Percentiles rank a stretch among this genome's conserved stretches.
Conservation (phyloP, 2,888 invertebrate species). For the Agrypnus murinus region DNA sequence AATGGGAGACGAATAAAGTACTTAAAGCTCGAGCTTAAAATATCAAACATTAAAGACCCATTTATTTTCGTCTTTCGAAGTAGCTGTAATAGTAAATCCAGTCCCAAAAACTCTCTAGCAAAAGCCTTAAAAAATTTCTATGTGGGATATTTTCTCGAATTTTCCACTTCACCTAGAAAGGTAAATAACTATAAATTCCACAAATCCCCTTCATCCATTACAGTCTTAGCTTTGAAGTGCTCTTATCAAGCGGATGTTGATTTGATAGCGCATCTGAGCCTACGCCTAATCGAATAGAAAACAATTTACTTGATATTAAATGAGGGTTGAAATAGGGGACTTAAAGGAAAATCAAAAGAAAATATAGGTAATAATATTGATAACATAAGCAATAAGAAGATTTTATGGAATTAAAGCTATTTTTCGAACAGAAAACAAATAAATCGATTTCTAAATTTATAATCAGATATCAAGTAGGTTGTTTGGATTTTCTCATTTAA, state of each 20-base stretch:
- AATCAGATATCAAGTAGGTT: too few species aligned
- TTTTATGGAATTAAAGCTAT: too few species aligned
- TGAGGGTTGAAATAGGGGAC: slow-evolving; percentile 62
- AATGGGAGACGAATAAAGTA: slow-evolving; percentile 45
- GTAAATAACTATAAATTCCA: slow-evolving; percentile 63
- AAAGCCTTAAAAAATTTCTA: slow-evolving; percentile 59
- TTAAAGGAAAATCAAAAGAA: slow-evolving; percentile 42
- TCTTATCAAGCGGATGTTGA: slow-evolving; percentile 62
- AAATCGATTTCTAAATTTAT: too few species aligned
- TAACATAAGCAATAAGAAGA: slow-evolving; percentile 6
- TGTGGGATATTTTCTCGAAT: slow-evolving; percentile 53
- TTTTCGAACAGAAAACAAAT: too few species aligned
- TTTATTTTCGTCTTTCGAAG: slow-evolving; percentile 56
- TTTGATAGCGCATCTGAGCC: slow-evolving; percentile 62
- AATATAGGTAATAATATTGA: slow-evolving; percentile 47
- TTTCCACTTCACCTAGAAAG: slow-evolving; percentile 58
- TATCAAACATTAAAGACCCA: slow-evolving; percentile 60
- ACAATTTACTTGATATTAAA: slow-evolving; percentile 64
- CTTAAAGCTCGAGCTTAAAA: slow-evolving; percentile 37
- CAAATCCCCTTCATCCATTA: slow-evolving; percentile 60
- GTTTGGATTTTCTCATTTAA: too few species aligned
- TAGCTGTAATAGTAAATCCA: slow-evolving; percentile 48
- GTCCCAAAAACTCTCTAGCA: slow-evolving; percentile 56
- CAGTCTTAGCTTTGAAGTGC: slow-evolving; percentile 61
- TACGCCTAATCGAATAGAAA: slow-evolving; percentile 64